Evolutionary conservation across 2,888 invertebrate genomes (phyloP).

Genomic region (Mongoloraphidia duomilia): DNA sequence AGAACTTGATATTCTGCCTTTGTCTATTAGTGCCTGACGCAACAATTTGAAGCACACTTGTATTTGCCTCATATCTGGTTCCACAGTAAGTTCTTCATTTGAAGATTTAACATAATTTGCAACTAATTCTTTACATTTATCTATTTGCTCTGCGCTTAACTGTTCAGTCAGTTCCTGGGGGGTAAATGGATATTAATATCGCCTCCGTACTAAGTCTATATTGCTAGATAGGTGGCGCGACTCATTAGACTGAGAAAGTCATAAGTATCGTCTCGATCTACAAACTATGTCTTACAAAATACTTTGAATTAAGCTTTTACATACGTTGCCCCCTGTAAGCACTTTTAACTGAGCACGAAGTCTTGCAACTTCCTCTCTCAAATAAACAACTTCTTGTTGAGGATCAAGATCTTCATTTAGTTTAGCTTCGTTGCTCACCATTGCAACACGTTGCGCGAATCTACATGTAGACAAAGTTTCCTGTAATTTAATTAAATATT

Average conservation of each 20-base stretch:
- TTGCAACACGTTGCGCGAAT: slow-evolving; percentile 37
- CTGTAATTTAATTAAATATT: slow-evolving; percentile 12
- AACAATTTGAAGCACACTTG: slow-evolving; percentile 25
- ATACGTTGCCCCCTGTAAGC: slow-evolving; percentile 16
- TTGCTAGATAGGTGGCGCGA: too few relatives aligned
- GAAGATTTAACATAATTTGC: slow-evolving; percentile 17
- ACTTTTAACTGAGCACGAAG: slow-evolving; percentile 23
- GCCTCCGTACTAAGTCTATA: too few relatives aligned
- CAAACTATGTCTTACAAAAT: not conserved
- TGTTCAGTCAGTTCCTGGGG: slow-evolving; percentile 11
- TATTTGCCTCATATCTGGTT: slow-evolving; percentile 22
- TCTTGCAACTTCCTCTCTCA: slow-evolving; percentile 29
- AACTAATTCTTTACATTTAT: slow-evolving; percentile 18
- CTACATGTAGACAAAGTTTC: slow-evolving; percentile 39
- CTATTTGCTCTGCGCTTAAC: slow-evolving; percentile 14
- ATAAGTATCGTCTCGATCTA: too few relatives aligned
- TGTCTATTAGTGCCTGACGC: slow-evolving; percentile 16
- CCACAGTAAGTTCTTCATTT: slow-evolving; percentile 18
- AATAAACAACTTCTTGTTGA: slow-evolving; percentile 28
- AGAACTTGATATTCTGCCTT: slow-evolving; percentile 5
- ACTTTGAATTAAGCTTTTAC: slow-evolving; percentile 1
- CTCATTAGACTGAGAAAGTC: too few relatives aligned
- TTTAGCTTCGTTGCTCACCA: slow-evolving; percentile 31
- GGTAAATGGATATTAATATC: not conserved
- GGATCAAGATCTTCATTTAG: slow-evolving; percentile 30